Evolutionary conservation across 2,113 vertebrate species (phyloP).

Genomic region (Genyomyrus donnyi): DNA sequence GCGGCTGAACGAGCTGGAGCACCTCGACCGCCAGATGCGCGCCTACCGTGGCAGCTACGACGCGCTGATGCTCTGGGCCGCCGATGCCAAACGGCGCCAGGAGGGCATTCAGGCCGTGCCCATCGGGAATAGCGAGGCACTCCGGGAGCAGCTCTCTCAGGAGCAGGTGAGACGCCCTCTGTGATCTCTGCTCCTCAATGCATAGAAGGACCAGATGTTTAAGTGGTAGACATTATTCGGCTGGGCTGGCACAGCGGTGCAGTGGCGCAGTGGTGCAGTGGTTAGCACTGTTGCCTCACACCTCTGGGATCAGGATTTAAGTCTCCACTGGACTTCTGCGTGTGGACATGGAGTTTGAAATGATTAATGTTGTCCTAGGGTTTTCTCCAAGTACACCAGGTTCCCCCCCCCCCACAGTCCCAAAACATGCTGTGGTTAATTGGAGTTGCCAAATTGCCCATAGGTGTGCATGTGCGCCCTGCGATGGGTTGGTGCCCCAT

Average conservation of each 20-base stretch:
- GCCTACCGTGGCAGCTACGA: conserved; percentile 82
- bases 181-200: not conserved
- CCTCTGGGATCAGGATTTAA: not conserved
- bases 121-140: conserved; percentile 60
- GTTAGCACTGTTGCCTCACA: not conserved
- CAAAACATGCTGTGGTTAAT: not conserved
- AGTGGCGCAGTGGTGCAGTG: not conserved
- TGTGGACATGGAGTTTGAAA: not conserved
- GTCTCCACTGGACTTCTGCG: not conserved
- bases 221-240: not conserved
- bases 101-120: conserved; percentile 79
- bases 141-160: conserved; percentile 77
- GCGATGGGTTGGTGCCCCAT: not conserved
- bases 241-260: not conserved
- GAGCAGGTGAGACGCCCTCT: conserved; percentile 70
- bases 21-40: conserved; percentile 79
- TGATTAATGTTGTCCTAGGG: not conserved
- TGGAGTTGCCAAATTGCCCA: not conserved
- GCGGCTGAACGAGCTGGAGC: conserved; percentile 82
- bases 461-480: not conserved
- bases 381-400: not conserved
- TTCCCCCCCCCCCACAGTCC: not conserved
- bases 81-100: conserved; percentile 73
- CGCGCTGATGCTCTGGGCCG: conserved; percentile 74
- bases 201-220: not conserved